Evolutionary conservation across 2,888 invertebrate genomes (phyloP).

Genomic region (Callinectes sapidus): DNA sequence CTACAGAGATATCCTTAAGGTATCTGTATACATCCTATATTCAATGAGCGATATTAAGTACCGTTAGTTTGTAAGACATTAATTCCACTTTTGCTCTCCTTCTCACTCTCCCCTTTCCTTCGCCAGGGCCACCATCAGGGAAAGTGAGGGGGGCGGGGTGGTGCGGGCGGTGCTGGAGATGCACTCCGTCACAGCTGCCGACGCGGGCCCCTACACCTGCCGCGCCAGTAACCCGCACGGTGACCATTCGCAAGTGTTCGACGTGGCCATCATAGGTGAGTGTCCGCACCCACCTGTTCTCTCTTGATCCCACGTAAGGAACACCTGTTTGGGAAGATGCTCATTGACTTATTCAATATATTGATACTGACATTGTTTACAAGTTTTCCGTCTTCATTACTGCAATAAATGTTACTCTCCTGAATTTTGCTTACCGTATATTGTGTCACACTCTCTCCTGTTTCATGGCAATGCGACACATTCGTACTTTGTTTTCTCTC

Average conservation of each 20-base stretch:
- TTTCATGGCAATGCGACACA: background rate
- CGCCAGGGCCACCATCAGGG: constrained; percentile 29
- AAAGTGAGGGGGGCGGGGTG: constrained; percentile 41
- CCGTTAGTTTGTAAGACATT: background rate
- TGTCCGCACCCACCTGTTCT: background rate
- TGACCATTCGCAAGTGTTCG: constrained; percentile 44
- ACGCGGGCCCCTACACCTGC: constrained; percentile 61
- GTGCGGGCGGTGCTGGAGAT: constrained; percentile 52
- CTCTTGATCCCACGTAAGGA: background rate
- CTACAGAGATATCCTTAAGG: background rate
- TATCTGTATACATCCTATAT: background rate
- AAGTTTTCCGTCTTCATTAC: background rate
- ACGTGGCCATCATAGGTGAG: constrained; percentile 56
- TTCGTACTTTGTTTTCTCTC: background rate
- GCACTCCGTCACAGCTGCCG: constrained; percentile 41
- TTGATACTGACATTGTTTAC: background rate
- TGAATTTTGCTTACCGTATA: background rate
- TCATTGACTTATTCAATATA: background rate
- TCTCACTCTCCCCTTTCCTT: background rate
- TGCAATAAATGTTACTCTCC: background rate
- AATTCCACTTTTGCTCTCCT: background rate
- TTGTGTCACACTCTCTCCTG: background rate
- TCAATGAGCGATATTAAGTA: background rate
- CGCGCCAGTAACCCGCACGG: constrained; percentile 61
- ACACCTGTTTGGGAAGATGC: background rate